Base-by-base conservation (phyloP, 2,888 invertebrate genomes). In the Leucoptera coffeella region DNA sequence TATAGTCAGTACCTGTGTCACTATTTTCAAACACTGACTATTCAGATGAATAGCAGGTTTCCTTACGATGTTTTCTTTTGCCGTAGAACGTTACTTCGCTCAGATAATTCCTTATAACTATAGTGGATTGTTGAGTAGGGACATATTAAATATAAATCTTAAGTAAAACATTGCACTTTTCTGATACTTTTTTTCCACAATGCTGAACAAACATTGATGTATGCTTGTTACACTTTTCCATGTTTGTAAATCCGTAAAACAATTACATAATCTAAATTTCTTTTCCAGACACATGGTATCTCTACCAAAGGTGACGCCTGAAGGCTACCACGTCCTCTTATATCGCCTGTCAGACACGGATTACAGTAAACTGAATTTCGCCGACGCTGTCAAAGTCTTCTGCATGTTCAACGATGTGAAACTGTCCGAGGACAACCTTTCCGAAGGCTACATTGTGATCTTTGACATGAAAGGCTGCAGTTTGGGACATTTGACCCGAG, bases 381-480 rank as follows among this genome's bases (percentile, higher is more conserved):
- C 67, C 10, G 79, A 80, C 36, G 76, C 74, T 0, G 71, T 80
- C 15, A 73, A 78, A 27, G 59, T 71, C 26, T 80, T 80, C 50
- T 80, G 79, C 48, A 79, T 80, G 77, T 78, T 78, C 47, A 80
- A 80, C 40, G 80, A 80, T 42, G 60, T 77, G 32, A 69, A 78
- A 31, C 46, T 80, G 23, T 78, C 79, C 0, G 80, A 27, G 11
- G 26, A 27, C 11, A 14, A 71, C 11, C 26, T 34, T 26, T 11
- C 52, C 52, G n/a, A 43, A 71, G 73, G 67, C 1, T 80, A 80
- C 41, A 64, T 80, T 28, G 77, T 80, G 14, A 65, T 80, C 32
- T 80, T 81, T 38, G 81, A 80, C 40, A 80, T 80, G 78, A 78
- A 77, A 47, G 77, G 78, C 11, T 74, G 79, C 35, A 72, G 73